Percentiles rank a stretch among this genome's conserved stretches.
These are phyloP conservation scores for Amphilophus citrinellus DNA, from an alignment of 2,113 vertebrate species.

Conservation along the genomic window DNA sequence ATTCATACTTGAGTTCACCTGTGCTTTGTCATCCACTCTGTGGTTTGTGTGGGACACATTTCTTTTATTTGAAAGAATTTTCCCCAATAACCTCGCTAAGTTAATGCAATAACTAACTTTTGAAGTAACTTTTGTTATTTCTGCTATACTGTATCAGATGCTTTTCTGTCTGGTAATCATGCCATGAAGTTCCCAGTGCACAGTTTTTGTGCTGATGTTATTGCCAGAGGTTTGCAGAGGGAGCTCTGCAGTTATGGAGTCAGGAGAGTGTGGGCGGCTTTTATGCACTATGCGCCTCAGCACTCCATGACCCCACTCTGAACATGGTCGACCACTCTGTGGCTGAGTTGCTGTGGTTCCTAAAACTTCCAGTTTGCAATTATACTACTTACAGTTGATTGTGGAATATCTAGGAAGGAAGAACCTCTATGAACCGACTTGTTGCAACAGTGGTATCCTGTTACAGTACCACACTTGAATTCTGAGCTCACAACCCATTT, in stretches of 20 bases:
- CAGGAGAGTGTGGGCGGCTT: not conserved
- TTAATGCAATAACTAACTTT: not conserved
- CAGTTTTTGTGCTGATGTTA: not conserved
- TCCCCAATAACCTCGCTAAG: not conserved
- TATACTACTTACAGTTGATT: too few species aligned
- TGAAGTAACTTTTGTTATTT: too few species aligned
- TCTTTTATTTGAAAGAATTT: not conserved
- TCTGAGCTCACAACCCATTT: too few species aligned
- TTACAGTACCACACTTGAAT: too few species aligned
- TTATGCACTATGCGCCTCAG: not conserved
- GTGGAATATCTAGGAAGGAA: too few species aligned
- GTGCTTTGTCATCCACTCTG: not conserved
- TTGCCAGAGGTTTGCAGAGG: not conserved
- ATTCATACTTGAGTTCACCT: not conserved
- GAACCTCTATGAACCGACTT: too few species aligned
- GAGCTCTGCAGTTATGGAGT: not conserved
- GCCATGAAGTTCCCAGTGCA: not conserved
- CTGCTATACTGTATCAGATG: not conserved
- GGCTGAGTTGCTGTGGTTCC: too few species aligned
- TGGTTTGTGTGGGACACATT: not conserved
- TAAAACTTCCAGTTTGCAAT: too few species aligned
- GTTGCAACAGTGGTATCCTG: too few species aligned
- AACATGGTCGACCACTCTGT: too few species aligned
- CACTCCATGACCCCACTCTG: too few species aligned
- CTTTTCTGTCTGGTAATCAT: not conserved